Base-by-base conservation (phyloP, 2,113 vertebrate genomes). In the Tupaia chinensis region DNA sequence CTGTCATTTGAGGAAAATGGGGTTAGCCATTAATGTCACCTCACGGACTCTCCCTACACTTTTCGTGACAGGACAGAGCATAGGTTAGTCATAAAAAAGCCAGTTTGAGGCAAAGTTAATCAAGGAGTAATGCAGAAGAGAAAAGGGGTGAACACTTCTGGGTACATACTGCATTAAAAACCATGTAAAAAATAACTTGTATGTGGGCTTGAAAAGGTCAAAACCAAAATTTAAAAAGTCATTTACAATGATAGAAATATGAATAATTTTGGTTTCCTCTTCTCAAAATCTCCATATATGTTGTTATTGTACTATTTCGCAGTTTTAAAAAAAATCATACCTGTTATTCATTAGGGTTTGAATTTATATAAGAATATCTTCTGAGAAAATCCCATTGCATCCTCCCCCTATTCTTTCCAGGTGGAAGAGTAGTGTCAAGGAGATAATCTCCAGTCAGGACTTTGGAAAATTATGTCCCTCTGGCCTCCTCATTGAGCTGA, bases 1-100 rank as follows among this genome's bases (percentile, higher is more conserved):
- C 65, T 81, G 25, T 80, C 92, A 58, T 72, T 60, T 91, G 92
- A 89, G 87, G 70, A 85, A 32, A 20, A 87, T 53, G 70, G 9
- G n/a, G 79, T 11, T 8, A 93, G 63, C 81, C 11, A 10, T 58
- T 22, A 63, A 83, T 76, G 63, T 79, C 82, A 60, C 73, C 82
- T 65, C 19, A 8, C 9, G 63, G 63, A 61, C 73, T 60, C 8
- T 70, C 91, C 12, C 60, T 79, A 9, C 20, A 53, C 22, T 63
- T 87, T 89, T 5, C 9, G 32, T 76, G 90, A 72, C 66, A 74
- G 56, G 60, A 66, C 44, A 89, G 61, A 80, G 14, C 25, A 20
- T 60, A 44, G 11, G 22, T 25, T 61, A 22, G 9, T 65, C 65
- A 66, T 12, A 16, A 56, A 78, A 61, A 44, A 12, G 29, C 32